phyloP scores from a whole-genome alignment of 30 jellyfish, hydroid and myxozoan species.

The Cassiopea xamachana region DNA sequence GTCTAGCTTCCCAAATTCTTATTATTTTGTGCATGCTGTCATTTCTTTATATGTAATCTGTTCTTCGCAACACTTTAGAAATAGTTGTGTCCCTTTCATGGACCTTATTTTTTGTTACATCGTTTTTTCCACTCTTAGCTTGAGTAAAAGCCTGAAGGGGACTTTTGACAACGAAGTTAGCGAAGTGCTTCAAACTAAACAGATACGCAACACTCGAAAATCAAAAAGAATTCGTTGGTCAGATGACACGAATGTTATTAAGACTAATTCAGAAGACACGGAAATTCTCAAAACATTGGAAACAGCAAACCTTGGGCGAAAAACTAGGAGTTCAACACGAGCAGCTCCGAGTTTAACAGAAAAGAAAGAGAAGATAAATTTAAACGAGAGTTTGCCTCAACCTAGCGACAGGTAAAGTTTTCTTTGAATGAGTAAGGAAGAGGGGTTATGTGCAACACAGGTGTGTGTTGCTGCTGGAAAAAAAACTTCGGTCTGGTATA shows the following conservation, averaged over 20 bases:
- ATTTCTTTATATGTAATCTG: too few relatives aligned
- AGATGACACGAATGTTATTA: background rate
- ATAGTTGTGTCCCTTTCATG: background rate
- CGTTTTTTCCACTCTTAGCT: background rate
- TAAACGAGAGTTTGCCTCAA: background rate
- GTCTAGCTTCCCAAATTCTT: too few relatives aligned
- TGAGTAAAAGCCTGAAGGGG: background rate
- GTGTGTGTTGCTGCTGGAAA: too few relatives aligned
- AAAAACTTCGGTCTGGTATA: too few relatives aligned
- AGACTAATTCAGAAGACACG: background rate
- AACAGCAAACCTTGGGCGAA: slow-evolving; percentile 15
- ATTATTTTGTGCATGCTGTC: too few relatives aligned
- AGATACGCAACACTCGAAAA: slow-evolving; percentile 2
- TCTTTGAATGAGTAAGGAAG: too few relatives aligned
- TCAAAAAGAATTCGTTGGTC: slow-evolving; percentile 34
- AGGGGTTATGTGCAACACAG: too few relatives aligned
- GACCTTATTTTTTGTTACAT: background rate
- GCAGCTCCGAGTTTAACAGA: background rate
- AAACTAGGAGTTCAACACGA: background rate
- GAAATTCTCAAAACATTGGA: slow-evolving; percentile 3
- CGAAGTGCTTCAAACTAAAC: background rate
- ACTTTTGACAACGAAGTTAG: background rate
- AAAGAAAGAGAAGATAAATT: background rate
- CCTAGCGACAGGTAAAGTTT: background rate
- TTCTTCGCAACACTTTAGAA: too few relatives aligned